These are phyloP conservation scores for Stenurella melanura DNA, from an alignment of 2,888 invertebrate genomes.

Conservation along the genomic window DNA sequence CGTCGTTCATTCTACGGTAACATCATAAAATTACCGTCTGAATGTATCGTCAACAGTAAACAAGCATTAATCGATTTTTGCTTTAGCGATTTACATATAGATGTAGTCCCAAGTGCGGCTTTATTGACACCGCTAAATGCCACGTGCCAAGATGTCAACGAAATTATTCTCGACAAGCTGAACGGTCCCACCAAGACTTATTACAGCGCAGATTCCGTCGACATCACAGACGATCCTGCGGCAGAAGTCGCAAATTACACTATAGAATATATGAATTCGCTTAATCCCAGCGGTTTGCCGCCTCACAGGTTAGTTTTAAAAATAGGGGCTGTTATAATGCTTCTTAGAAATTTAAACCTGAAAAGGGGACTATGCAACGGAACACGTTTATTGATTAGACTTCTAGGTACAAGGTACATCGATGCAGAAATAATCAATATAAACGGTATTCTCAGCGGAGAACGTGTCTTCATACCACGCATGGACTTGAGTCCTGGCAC, in stretches of 20 bases:
- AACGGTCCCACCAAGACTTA: not conserved
- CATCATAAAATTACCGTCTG: not conserved
- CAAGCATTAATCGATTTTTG: not conserved
- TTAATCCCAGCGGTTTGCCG: not conserved
- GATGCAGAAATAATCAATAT: not conserved
- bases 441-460: not conserved
- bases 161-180: not conserved
- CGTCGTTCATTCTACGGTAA: not conserved
- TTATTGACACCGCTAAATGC: not conserved
- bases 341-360: conserved; percentile 24
- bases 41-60: not conserved
- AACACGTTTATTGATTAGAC: not conserved
- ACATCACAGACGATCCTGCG: not conserved
- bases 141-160: not conserved
- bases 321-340: conserved; percentile 11
- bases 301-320: conserved; percentile 5
- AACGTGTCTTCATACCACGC: not conserved
- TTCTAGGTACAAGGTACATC: not conserved
- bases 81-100: not conserved
- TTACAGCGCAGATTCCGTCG: not conserved
- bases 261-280: not conserved
- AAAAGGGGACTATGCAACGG: conserved; percentile 14
- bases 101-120: not conserved
- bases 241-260: conserved; percentile 7
- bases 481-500: not conserved